Conservation (phyloP, 2,888 invertebrate genomes). For the Sepioteuthis lessoniana region DNA sequence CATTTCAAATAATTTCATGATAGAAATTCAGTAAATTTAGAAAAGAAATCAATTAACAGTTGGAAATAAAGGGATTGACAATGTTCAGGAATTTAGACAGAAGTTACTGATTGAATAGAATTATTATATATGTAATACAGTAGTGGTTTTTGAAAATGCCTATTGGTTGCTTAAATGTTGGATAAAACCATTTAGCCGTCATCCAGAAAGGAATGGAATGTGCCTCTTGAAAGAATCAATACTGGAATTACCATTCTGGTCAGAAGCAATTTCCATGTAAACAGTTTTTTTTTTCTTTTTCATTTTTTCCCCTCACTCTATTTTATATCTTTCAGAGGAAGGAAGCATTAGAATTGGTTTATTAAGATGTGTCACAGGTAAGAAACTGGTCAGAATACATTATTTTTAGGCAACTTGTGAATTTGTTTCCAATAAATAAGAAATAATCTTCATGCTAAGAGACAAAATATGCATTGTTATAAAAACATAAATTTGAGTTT, state of each 20-base stretch:
- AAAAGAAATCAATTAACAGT: too few species aligned
- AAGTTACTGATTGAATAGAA: too few species aligned
- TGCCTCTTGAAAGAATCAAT: not conserved
- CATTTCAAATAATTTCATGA: too few species aligned
- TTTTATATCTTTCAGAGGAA: not conserved
- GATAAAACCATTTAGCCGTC: not conserved
- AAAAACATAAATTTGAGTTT: not conserved
- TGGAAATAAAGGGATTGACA: too few species aligned
- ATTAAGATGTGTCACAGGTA: constrained; percentile 33
- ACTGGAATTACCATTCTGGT: not conserved
- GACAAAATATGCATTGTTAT: too few species aligned
- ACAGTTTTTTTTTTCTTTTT: not conserved
- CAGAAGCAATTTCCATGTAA: constrained; percentile 10
- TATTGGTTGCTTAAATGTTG: too few species aligned
- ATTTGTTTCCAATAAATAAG: not conserved
- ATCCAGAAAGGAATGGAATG: not conserved
- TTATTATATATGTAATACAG: too few species aligned
- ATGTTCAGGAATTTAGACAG: too few species aligned
- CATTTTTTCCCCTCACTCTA: not conserved
- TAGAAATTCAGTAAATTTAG: too few species aligned
- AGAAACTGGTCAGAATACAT: not conserved
- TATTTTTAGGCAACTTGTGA: not conserved
- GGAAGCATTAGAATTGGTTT: not conserved
- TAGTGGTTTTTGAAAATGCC: too few species aligned
- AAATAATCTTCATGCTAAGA: not conserved